Conservation (phyloP, 2,113 vertebrate genomes). For the Strix aluco region DNA sequence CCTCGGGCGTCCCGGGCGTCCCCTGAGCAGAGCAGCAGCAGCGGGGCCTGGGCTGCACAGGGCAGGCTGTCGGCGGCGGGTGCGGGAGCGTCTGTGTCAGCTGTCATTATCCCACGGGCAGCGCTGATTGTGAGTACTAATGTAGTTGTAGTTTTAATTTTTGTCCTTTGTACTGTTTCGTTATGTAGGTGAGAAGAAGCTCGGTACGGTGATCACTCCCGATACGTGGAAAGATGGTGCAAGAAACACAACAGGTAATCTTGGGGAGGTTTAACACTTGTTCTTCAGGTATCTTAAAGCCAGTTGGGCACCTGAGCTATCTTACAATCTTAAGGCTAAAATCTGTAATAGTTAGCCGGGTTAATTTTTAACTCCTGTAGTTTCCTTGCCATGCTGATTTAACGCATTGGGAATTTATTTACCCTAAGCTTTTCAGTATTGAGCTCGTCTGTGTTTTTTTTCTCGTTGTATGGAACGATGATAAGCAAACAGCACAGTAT, state of each 20-base stretch:
- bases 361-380: not conserved
- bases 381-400: not conserved
- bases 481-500: accelerated
- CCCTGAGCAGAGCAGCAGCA: not conserved
- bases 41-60: accelerated
- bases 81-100: not conserved
- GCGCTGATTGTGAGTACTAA: accelerated
- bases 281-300: not conserved
- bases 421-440: not conserved
- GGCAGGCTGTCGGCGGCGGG: not conserved
- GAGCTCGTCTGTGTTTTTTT: not conserved
- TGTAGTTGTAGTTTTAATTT: accelerated
- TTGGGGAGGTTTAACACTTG: accelerated
- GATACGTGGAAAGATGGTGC: conserved; percentile 99
- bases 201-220: conserved; percentile 94
- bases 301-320: not conserved
- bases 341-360: not conserved
- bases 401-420: not conserved
- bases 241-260: conserved; percentile 93
- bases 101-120: not conserved
- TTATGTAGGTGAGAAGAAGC: conserved; percentile 91
- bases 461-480: accelerated
- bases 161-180: not conserved
- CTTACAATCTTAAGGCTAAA: accelerated
- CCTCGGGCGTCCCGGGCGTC: accelerated